Percentiles rank a stretch among this genome's conserved stretches.
Conservation (phyloP, 2,797 vertebrate genomes). For the Eidolon dupreanum region DNA sequence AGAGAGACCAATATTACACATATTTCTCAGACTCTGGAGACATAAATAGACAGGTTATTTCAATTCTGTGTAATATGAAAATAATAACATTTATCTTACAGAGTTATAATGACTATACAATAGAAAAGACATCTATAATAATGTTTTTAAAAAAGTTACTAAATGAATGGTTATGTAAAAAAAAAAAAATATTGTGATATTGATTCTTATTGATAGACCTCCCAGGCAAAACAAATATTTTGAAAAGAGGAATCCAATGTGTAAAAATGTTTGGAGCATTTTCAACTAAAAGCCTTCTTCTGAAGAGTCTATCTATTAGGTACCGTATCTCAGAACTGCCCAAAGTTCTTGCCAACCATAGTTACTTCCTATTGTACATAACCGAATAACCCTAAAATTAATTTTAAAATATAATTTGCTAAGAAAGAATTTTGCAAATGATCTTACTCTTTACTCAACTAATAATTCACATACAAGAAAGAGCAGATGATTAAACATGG, state of each 20-base stretch:
- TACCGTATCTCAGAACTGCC: neutral
- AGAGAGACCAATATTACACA: neutral
- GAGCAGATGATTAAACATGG: neutral
- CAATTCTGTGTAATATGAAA: neutral
- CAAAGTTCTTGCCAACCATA: neutral
- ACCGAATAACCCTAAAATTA: neutral
- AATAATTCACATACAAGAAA: neutral
- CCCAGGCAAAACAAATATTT: neutral
- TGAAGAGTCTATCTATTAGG: neutral
- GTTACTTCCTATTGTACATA: neutral
- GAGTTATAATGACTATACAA: neutral
- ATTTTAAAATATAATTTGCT: neutral
- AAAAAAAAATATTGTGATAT: neutral
- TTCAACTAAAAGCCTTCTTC: neutral
- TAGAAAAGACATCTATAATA: neutral
- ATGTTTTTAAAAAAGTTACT: neutral
- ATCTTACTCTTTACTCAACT: neutral
- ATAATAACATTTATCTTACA: neutral
- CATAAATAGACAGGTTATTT: neutral
- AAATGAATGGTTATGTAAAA: neutral
- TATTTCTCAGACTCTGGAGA: neutral
- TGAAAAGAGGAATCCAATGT: neutral
- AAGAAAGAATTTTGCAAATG: neutral
- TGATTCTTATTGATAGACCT: neutral
- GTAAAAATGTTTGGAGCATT: neutral